phyloP scores from a whole-genome alignment of 2,888 invertebrate genomes.

The Drosophila pullipes region DNA sequence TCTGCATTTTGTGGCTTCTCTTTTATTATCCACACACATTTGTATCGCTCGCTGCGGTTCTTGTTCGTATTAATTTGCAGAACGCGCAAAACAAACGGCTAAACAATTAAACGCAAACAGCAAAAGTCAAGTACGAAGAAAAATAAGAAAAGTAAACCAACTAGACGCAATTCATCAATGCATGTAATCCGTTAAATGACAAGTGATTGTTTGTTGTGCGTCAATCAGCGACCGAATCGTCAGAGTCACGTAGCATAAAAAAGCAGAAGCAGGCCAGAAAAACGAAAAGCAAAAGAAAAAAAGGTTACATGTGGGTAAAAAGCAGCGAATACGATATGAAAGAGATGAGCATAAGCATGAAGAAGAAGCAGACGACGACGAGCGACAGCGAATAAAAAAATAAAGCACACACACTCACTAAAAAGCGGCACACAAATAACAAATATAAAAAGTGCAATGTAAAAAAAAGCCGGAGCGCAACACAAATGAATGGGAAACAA shows the following conservation, averaged over 20 bases:
- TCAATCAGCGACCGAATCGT: slow-evolving; percentile 30
- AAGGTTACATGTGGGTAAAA: slow-evolving; percentile 58
- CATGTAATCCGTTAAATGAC: slow-evolving; percentile 33
- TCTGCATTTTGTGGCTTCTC: slow-evolving; percentile 46
- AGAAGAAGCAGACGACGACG: slow-evolving; percentile 29
- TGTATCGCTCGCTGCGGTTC: slow-evolving; percentile 58
- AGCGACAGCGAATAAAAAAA: slow-evolving; percentile 34
- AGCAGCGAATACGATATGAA: slow-evolving; percentile 43
- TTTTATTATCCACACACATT: slow-evolving; percentile 53
- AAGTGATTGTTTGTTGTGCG: slow-evolving; percentile 41
- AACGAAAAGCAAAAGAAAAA: slow-evolving; percentile 15
- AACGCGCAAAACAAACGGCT: slow-evolving; percentile 61
- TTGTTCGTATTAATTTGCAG: slow-evolving; percentile 49
- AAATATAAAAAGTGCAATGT: slow-evolving; percentile 36
- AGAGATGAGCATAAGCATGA: slow-evolving; percentile 23
- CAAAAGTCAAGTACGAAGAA: slow-evolving; percentile 49
- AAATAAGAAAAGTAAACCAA: slow-evolving; percentile 28
- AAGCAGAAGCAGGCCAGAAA: slow-evolving; percentile 37
- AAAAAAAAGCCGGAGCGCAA: slow-evolving; percentile 46
- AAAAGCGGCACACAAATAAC: slow-evolving; percentile 47
- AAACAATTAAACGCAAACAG: slow-evolving; percentile 28
- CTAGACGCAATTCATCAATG: slow-evolving; percentile 32
- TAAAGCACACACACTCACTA: slow-evolving; percentile 5
- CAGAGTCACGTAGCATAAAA: slow-evolving; percentile 58
- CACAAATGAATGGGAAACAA: slow-evolving; percentile 67